phyloP scores from a whole-genome alignment of 2,113 vertebrate species.

The Struthidea cinerea region DNA sequence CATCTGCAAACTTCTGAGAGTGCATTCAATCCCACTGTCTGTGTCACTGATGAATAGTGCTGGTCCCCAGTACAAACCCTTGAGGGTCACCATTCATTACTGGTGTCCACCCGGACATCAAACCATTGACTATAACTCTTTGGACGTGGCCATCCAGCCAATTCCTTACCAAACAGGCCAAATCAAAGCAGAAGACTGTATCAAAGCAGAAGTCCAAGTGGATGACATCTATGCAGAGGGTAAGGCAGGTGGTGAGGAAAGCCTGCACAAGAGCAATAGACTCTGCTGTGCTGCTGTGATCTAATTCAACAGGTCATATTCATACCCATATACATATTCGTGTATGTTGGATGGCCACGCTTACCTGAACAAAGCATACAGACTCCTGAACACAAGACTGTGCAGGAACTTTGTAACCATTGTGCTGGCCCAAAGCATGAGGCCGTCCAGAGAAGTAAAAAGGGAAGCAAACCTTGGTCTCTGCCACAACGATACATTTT shows the following conservation, averaged over 20 bases:
- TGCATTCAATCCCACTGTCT: background rate
- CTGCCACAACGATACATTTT: fast-evolving
- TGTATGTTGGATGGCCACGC: background rate
- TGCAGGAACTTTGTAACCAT: background rate
- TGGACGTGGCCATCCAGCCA: background rate
- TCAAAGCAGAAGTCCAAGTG: background rate
- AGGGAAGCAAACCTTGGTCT: background rate
- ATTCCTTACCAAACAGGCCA: background rate
- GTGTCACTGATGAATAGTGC: background rate
- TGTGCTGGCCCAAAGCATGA: background rate
- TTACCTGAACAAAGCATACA: background rate
- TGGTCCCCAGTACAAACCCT: background rate
- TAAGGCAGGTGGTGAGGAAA: background rate
- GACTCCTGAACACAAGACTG: background rate
- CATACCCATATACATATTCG: background rate
- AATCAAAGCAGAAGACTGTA: background rate
- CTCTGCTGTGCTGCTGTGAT: background rate
- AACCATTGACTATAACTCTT: background rate
- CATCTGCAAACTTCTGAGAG: background rate
- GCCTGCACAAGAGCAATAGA: background rate
- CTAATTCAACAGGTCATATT: background rate
- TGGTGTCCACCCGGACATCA: background rate
- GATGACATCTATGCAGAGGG: background rate
- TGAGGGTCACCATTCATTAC: background rate
- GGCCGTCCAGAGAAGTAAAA: background rate